These are phyloP conservation scores for Danio aesculapii DNA, from an alignment of 2,797 vertebrate species.

Conservation along the genomic window DNA sequence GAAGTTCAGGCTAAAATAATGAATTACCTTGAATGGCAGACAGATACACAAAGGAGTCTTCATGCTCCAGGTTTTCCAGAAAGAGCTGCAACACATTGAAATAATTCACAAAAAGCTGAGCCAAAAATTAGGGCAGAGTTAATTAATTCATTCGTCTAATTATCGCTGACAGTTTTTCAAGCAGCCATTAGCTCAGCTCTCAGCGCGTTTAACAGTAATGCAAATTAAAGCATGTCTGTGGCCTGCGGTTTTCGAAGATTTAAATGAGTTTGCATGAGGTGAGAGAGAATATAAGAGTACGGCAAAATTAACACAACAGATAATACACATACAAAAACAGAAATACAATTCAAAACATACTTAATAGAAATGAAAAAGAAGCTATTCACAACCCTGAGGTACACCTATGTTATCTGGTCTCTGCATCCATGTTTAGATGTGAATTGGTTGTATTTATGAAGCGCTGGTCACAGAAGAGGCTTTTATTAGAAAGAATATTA, in stretches of 20 bases:
- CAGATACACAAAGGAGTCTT: slow-evolving; percentile 93
- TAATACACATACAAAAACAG: neutral
- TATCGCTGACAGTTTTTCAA: slow-evolving; percentile 21
- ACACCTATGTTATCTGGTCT: neutral
- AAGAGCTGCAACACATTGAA: slow-evolving; percentile 83
- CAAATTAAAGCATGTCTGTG: slow-evolving; percentile 40
- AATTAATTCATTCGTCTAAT: slow-evolving; percentile 42
- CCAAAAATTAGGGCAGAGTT: slow-evolving; percentile 17
- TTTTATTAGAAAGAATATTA: slow-evolving; percentile 54
- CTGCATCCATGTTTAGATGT: neutral
- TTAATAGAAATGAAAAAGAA: neutral
- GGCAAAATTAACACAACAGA: neutral
- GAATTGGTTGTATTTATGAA: slow-evolving; percentile 29
- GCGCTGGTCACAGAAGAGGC: slow-evolving; percentile 17
- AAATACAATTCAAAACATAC: slow-evolving; percentile 3
- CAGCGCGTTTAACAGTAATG: slow-evolving; percentile 33
- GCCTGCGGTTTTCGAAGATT: slow-evolving; percentile 15
- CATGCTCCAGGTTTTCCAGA: slow-evolving; percentile 91
- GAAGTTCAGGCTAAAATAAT: neutral
- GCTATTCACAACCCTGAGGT: neutral
- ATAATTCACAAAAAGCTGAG: slow-evolving; percentile 46
- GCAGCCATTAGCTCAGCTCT: neutral
- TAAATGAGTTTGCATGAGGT: slow-evolving; percentile 20
- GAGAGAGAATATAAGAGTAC: neutral
- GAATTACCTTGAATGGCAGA: slow-evolving; percentile 93